These are phyloP conservation scores for Acipenser transmontanus DNA, from an alignment of 2,797 vertebrate genomes.

Conservation along the genomic window DNA sequence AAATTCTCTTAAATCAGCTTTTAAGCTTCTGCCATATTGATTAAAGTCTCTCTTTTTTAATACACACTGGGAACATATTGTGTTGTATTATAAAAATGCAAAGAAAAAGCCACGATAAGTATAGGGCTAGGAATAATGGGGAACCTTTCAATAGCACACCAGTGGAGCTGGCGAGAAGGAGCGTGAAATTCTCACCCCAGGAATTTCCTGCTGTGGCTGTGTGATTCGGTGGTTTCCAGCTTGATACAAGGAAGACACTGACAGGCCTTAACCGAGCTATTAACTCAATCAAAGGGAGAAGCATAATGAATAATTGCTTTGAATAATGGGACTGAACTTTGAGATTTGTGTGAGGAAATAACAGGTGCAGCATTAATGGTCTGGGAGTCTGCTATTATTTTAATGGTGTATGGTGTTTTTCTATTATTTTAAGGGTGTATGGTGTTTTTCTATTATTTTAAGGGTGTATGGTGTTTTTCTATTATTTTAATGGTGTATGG, in stretches of 20 bases:
- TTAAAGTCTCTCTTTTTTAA: background rate
- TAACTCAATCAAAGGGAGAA: constrained; percentile 59
- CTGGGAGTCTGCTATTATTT: constrained; percentile 21
- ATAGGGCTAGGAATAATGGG: background rate
- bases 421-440: no score
- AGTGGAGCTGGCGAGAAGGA: constrained; percentile 50
- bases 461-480: constrained; percentile 29
- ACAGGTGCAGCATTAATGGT: constrained; percentile 51
- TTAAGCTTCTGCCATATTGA: background rate
- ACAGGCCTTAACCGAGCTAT: constrained; percentile 61
- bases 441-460: no score
- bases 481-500: background rate
- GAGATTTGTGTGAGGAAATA: constrained; percentile 29
- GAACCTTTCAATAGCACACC: constrained; percentile 35
- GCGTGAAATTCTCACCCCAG: constrained; percentile 60
- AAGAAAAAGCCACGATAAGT: background rate
- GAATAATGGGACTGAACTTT: constrained; percentile 39
- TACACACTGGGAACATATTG: background rate
- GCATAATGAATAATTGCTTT: constrained; percentile 47
- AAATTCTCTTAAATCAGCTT: background rate
- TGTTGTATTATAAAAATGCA: background rate
- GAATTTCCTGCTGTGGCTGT: constrained; percentile 55
- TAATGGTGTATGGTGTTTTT: constrained; percentile 3
- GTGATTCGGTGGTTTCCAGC: constrained; percentile 63
- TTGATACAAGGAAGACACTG: constrained; percentile 61